phyloP scores from a whole-genome alignment of 2,797 vertebrate species.

The Sorex maritimensis region DNA sequence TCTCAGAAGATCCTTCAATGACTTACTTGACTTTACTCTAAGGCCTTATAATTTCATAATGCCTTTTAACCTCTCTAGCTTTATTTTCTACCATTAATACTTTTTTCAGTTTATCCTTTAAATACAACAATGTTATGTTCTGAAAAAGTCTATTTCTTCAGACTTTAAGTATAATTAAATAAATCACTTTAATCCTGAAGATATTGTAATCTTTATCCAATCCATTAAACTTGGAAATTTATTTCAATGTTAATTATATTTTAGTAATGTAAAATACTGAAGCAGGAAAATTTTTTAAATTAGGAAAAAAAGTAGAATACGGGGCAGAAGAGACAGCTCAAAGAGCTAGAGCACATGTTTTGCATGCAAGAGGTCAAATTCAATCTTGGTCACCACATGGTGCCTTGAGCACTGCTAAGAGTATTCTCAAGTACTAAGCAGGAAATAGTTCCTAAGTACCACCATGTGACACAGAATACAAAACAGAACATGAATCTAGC shows the following conservation, averaged over 20 bases:
- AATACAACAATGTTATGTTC: neutral
- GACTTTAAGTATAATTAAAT: constrained; percentile 32
- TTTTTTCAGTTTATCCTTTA: too few relatives aligned
- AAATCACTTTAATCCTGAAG: neutral
- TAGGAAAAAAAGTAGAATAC: constrained; percentile 38
- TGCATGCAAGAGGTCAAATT: too few relatives aligned
- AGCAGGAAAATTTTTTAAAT: constrained; percentile 19
- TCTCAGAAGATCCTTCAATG: neutral
- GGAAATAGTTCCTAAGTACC: too few relatives aligned
- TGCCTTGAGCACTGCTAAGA: too few relatives aligned
- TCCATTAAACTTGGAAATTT: constrained; percentile 43
- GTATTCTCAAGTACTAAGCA: too few relatives aligned
- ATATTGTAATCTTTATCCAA: constrained; percentile 24
- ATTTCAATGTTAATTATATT: neutral
- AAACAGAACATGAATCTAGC: neutral
- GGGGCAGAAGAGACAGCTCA: too few relatives aligned
- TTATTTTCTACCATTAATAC: neutral
- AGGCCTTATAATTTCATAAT: neutral
- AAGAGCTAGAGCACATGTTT: too few relatives aligned
- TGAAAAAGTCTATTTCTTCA: constrained; percentile 30
- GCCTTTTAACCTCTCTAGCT: neutral
- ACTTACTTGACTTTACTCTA: neutral
- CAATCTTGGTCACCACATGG: too few relatives aligned
- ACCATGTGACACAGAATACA: too few relatives aligned
- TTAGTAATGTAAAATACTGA: neutral